phyloP scores from a whole-genome alignment of 2,113 vertebrate genomes.

The Marmota monax region DNA sequence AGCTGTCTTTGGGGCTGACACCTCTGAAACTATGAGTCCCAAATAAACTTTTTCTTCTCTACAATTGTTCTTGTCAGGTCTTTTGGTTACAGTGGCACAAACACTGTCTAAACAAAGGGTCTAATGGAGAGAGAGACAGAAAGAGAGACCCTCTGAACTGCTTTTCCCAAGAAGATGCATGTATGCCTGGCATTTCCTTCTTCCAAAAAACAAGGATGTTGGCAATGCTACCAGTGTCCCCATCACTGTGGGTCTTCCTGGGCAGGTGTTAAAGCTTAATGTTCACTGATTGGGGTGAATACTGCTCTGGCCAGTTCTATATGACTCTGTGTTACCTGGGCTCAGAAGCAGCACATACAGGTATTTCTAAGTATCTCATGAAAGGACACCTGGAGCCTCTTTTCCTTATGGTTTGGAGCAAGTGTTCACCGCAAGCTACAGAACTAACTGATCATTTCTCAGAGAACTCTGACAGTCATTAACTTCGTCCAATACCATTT shows the following conservation, averaged over 20 bases:
- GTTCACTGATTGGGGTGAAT: background rate
- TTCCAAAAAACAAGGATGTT: background rate
- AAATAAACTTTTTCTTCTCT: too few species aligned
- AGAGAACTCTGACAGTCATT: background rate
- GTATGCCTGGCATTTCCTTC: background rate
- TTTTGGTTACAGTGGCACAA: too few species aligned
- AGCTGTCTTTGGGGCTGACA: too few species aligned
- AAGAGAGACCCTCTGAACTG: background rate
- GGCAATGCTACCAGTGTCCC: rapidly evolving
- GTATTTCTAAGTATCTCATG: background rate
- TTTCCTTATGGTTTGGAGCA: background rate
- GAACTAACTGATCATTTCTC: background rate
- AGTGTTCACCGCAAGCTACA: background rate
- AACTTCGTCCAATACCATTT: background rate
- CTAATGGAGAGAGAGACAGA: background rate
- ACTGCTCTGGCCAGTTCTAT: background rate
- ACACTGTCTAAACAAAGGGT: background rate
- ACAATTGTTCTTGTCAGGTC: too few species aligned
- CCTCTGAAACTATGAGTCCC: too few species aligned
- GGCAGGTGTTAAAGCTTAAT: background rate
- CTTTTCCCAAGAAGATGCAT: background rate
- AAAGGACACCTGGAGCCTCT: background rate
- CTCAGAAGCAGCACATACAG: background rate
- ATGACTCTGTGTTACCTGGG: background rate
- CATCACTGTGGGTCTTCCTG: too few species aligned